Percentiles rank a stretch among this genome's conserved stretches.
phyloP scores from a whole-genome alignment of 2,888 invertebrate species.

The Salticus scenicus region DNA sequence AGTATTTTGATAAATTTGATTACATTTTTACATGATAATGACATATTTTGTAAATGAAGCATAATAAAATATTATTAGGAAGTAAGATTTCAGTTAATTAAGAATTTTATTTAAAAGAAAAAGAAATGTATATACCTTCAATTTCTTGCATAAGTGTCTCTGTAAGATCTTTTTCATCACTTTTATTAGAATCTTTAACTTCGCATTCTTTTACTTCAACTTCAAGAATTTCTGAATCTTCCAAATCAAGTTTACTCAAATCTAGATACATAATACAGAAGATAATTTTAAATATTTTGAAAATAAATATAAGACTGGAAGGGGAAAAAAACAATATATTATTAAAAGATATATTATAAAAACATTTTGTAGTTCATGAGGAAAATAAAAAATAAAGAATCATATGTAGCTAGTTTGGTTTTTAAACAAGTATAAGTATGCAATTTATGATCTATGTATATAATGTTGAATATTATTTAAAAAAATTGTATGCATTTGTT shows the following conservation, averaged over 20 bases:
- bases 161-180: slow-evolving; percentile 66
- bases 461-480: too few species aligned
- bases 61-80: too few species aligned
- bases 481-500: too few species aligned
- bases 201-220: slow-evolving; percentile 71
- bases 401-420: too few species aligned
- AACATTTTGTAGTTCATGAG: too few species aligned
- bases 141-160: slow-evolving; percentile 66
- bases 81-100: slow-evolving; percentile 1
- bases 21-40: too few species aligned
- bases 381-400: too few species aligned
- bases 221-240: slow-evolving; percentile 57
- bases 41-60: too few species aligned
- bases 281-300: not conserved
- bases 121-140: slow-evolving; percentile 37
- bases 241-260: slow-evolving; percentile 63
- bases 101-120: not conserved
- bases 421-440: too few species aligned
- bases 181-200: slow-evolving; percentile 71
- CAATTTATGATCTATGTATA: too few species aligned
- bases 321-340: not conserved
- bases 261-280: slow-evolving; percentile 51
- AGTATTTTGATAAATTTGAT: too few species aligned
- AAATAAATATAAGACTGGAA: too few species aligned
- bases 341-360: not conserved